Conservation (phyloP, 2,888 invertebrate genomes). For the Eupithecia exiguata region DNA sequence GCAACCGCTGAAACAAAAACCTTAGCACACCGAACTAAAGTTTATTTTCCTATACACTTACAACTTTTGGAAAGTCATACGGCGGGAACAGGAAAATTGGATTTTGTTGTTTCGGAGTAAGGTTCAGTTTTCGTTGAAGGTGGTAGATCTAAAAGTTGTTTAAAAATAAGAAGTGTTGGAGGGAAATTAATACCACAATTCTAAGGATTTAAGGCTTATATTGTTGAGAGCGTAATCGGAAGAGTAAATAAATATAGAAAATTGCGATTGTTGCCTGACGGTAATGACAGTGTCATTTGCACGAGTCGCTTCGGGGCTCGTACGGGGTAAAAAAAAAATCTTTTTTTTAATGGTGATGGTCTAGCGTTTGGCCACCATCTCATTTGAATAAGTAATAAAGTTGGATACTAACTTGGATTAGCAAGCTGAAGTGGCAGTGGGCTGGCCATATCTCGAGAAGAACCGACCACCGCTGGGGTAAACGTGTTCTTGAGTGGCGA, state of each 20-base stretch:
- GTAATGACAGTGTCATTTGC: slow-evolving; percentile 69
- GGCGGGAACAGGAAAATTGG: slow-evolving; percentile 49
- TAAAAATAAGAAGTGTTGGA: slow-evolving; percentile 80
- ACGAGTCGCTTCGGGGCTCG: slow-evolving; percentile 64
- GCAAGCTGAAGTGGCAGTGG: no score
- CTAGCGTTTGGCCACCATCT: no score
- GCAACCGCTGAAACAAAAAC: slow-evolving; percentile 45
- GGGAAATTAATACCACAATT: slow-evolving; percentile 83
- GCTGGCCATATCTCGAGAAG: no score
- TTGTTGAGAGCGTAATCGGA: slow-evolving; percentile 78
- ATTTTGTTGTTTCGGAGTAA: slow-evolving; percentile 47
- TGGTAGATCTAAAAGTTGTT: slow-evolving; percentile 57
- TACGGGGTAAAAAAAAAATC: slow-evolving; percentile 51
- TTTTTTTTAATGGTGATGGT: no score
- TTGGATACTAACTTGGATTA: no score
- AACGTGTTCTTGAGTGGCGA: no score
- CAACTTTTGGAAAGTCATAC: slow-evolving; percentile 43
- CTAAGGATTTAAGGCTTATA: slow-evolving; percentile 80
- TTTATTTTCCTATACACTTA: slow-evolving; percentile 29
- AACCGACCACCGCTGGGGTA: no score
- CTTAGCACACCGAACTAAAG: slow-evolving; percentile 26
- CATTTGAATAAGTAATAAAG: no score
- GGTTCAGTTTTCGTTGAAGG: slow-evolving; percentile 44
- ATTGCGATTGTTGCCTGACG: slow-evolving; percentile 59
- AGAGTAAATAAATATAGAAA: slow-evolving; percentile 75